Base-by-base conservation (phyloP, 2,888 invertebrate species). In the Bunonema sp. region DNA sequence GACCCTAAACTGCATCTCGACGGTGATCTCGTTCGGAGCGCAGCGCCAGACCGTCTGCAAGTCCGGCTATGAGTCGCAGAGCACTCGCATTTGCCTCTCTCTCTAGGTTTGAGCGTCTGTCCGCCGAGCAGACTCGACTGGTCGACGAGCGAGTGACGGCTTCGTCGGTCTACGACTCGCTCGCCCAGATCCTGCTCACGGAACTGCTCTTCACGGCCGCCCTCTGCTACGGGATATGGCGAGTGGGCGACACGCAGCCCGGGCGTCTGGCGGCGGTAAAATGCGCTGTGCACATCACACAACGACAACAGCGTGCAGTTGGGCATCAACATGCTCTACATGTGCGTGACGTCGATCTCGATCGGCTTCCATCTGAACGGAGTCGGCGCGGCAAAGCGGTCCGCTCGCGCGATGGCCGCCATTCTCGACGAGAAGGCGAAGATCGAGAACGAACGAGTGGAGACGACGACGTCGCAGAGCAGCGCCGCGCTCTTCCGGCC, bases 281-380 rank as follows among this genome's bases (percentile, higher is more conserved):
- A 18, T 34, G 10, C 12, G 18, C 3, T 16, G 2, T 7, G 28
- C 8, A 8, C 28, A 10, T 26, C n/a, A 10, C 28, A n/a, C 8
- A 26, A 26, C 8, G 8, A 10, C 8, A 26, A 8, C 28, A 26
- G 15, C 5, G 44, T 45, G 37, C 23, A 57, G 54, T 37, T 61
- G n/a, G 58, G 56, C 10, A 59, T 61, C 40, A 61, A 61, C 41
- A 55, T 62, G 57, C 48, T 62, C 12, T 62, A 61, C 49, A 58
- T 62, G 57, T 62, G 62, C 44, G 59, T 59, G 7, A 58, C 57
- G 3, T 59, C 61, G 4, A 61, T 64, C 10, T 53, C 54, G 18
- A 65, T 64, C 36, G 64, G 64, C 1, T 64, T 64, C 32, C 64
- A 64, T 50, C 42, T 64, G 32, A 61, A 61, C 39, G 63, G 64